Base-by-base conservation (phyloP, 2,888 invertebrate genomes). In the Trilocha varians region DNA sequence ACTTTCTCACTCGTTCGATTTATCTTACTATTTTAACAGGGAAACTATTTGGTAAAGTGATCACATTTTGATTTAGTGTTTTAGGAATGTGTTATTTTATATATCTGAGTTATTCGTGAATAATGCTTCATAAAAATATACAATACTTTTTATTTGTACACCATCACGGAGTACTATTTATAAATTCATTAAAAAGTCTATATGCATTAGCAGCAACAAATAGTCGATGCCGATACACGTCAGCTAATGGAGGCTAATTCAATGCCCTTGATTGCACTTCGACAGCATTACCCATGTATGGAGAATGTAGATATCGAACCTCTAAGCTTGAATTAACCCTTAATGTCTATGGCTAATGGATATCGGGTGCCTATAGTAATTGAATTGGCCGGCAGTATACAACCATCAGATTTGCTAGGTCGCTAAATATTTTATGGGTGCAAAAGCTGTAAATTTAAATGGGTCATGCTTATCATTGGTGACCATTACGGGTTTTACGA, bases 161-260 rank as follows among this genome's bases (percentile, higher is more conserved):
- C n/a, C n/a, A n/a, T n/a, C n/a, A n/a, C n/a, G n/a, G n/a, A n/a
- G n/a, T n/a, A n/a, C n/a, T n/a, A n/a, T n/a, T n/a, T 9, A 25
- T 3, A 9, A 2, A 9, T 25, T 25, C 25, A 25, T 25, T 25
- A 25, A 25, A 25, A 25, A 25, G n/a, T 25, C 8, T 25, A 25
- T 2, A 25, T 25, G 25, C 25, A 25, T 25, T 25, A 25, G 8
- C 25, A 25, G 25, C 11, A 25, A 9, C 25, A 25, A 25, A 9
- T 25, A 25, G 37, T 33, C 13, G 33, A 3, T 14, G 38, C 17
- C 34, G 34, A 38, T 38, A 38, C 34, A 18, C 50, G 53, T 52
- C 40, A 55, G 18, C 52, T 59, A 63, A 67, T 65, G 57, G 50
- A 57, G 46, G 43, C 40, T 61, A 65, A 65, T 63, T 59, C 62